These are phyloP conservation scores for Eudorcas thomsonii DNA, from an alignment of 2,113 vertebrate genomes.

Conservation along the genomic window DNA sequence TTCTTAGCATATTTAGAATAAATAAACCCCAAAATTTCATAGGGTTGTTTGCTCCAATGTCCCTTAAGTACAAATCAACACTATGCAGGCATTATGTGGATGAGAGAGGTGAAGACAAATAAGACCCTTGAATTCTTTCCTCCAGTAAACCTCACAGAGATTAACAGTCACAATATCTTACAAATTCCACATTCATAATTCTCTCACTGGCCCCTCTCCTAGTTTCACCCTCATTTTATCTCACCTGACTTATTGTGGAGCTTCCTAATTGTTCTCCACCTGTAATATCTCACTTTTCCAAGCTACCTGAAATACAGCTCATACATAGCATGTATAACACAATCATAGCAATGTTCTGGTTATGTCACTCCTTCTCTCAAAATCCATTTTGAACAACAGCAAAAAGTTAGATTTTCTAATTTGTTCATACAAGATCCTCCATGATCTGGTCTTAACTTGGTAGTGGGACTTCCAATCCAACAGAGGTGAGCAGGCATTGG, in stretches of 20 bases:
- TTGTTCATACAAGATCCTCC: neutral
- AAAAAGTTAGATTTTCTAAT: neutral
- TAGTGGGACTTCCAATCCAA: neutral
- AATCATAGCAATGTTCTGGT: neutral
- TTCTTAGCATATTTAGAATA: neutral
- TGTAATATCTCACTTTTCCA: neutral
- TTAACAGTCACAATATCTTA: neutral
- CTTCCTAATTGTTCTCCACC: neutral
- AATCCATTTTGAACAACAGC: neutral
- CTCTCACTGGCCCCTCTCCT: neutral
- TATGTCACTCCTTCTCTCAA: neutral
- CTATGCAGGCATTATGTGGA: fast-evolving
- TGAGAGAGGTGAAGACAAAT: neutral
- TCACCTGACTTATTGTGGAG: neutral
- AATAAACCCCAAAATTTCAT: neutral
- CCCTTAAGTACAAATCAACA: neutral
- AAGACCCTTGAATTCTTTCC: neutral
- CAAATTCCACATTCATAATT: neutral
- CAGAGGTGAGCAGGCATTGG: neutral
- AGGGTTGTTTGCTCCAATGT: neutral
- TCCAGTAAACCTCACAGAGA: neutral
- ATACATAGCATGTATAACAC: neutral
- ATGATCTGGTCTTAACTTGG: neutral
- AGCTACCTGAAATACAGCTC: neutral
- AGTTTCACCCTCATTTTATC: neutral